A percentile compares a stretch with the other conserved stretches of the same genome.
Conservation (phyloP, 2,113 vertebrate species). For the Baryphthengus martii region DNA sequence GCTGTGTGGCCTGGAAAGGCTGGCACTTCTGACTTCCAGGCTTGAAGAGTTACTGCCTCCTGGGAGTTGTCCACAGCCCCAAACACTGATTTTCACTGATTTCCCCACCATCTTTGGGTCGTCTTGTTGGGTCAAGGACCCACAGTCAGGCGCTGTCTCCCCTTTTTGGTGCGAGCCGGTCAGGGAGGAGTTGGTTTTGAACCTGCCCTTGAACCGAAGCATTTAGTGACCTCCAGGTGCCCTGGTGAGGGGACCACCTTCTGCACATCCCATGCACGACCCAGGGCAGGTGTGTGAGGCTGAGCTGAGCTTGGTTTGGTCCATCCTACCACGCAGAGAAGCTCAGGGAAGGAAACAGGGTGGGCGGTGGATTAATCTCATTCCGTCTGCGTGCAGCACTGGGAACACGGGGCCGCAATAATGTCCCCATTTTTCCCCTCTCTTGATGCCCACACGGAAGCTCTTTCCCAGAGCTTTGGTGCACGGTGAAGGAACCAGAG, state of each 20-base stretch:
- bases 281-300: not conserved
- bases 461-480: not conserved
- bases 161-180: not conserved
- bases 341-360: not conserved
- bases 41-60: not conserved
- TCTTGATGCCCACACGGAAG: rapidly evolving
- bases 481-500: not conserved
- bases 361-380: not conserved
- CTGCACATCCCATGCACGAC: not conserved
- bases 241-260: not conserved
- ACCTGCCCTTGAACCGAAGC: not conserved
- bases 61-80: not conserved
- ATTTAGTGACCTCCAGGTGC: not conserved
- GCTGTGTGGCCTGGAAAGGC: not conserved
- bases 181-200: not conserved
- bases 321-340: not conserved
- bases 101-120: not conserved
- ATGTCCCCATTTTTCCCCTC: not conserved
- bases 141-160: not conserved
- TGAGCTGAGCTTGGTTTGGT: not conserved
- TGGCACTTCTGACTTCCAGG: not conserved
- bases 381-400: not conserved
- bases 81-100: not conserved
- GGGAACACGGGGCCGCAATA: not conserved
- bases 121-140: not conserved